Evolutionary conservation across 1,140 invertebrate species (phyloP).

Genomic region (Panagrolaimus sp.): DNA sequence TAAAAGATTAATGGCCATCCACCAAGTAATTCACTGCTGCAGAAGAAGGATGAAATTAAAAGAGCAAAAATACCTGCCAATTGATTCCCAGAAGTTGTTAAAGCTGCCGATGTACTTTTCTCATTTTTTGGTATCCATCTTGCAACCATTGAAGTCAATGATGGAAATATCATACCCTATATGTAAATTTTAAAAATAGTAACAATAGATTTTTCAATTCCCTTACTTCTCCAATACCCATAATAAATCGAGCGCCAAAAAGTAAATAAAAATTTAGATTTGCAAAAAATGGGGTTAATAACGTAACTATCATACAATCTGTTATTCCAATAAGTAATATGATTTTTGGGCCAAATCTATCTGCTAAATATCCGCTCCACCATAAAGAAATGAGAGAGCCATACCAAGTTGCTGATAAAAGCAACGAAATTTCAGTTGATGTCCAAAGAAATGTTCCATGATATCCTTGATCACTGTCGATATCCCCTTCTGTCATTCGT

Average conservation of each 20-base stretch:
- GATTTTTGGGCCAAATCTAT: background rate
- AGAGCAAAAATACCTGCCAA: background rate
- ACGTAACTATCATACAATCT: constrained; percentile 4
- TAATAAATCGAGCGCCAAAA: constrained; percentile 1
- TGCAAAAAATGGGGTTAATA: background rate
- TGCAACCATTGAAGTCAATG: background rate
- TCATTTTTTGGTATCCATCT: constrained; percentile 8
- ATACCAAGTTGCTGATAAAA: constrained; percentile 14
- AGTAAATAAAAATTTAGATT: background rate
- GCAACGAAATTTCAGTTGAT: background rate
- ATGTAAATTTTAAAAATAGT: background rate
- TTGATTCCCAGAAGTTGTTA: constrained; percentile 14
- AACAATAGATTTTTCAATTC: background rate
- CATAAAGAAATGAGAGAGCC: background rate
- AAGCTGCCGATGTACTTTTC: constrained; percentile 9
- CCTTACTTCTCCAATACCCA: constrained; percentile 12
- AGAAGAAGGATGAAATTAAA: background rate
- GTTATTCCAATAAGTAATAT: background rate
- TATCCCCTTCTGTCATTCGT: background rate
- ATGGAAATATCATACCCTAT: constrained; percentile 10
- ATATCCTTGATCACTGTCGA: background rate
- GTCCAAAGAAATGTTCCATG: constrained; percentile 8
- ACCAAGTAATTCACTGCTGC: background rate
- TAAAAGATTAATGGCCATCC: constrained; percentile 18
- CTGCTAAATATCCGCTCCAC: constrained; percentile 6